phyloP scores from a whole-genome alignment of 2,888 invertebrate genomes.

The Ectropis crepuscularia region DNA sequence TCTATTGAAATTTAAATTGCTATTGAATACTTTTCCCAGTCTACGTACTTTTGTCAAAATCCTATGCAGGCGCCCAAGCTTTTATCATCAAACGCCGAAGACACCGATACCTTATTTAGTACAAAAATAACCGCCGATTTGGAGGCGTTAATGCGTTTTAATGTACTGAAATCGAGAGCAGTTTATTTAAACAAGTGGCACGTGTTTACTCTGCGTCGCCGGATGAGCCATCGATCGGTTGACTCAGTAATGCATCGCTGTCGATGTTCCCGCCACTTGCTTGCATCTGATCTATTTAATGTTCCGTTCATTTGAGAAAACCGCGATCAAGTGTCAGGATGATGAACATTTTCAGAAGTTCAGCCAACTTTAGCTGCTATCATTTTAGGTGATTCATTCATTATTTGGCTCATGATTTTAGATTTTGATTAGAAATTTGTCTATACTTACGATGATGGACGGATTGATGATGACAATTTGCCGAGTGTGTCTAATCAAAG shows the following conservation, averaged over 20 bases:
- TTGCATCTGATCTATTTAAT: conserved; percentile 48
- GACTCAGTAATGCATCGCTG: conserved; percentile 79
- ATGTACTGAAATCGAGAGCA: conserved; percentile 82
- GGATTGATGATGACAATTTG: too few species aligned
- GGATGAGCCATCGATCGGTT: conserved; percentile 83
- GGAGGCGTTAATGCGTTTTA: conserved; percentile 82
- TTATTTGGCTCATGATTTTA: too few species aligned
- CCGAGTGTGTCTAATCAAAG: too few species aligned
- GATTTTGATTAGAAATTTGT: too few species aligned
- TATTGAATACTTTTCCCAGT: neutral
- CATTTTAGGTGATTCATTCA: too few species aligned
- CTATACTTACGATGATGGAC: too few species aligned
- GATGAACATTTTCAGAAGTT: neutral
- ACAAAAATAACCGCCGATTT: conserved; percentile 75
- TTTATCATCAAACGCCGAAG: conserved; percentile 43
- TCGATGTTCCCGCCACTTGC: conserved; percentile 67
- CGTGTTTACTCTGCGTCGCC: conserved; percentile 78
- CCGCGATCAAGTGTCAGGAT: conserved; percentile 24
- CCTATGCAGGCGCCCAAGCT: conserved; percentile 19
- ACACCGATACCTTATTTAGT: conserved; percentile 58
- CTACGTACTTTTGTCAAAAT: neutral
- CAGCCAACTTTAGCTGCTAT: too few species aligned
- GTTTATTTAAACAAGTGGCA: conserved; percentile 84
- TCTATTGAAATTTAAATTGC: too few species aligned
- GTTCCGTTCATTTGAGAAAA: conserved; percentile 41